Conservation (phyloP, 2,797 vertebrate genomes). For the Pipistrellus nathusii region DNA sequence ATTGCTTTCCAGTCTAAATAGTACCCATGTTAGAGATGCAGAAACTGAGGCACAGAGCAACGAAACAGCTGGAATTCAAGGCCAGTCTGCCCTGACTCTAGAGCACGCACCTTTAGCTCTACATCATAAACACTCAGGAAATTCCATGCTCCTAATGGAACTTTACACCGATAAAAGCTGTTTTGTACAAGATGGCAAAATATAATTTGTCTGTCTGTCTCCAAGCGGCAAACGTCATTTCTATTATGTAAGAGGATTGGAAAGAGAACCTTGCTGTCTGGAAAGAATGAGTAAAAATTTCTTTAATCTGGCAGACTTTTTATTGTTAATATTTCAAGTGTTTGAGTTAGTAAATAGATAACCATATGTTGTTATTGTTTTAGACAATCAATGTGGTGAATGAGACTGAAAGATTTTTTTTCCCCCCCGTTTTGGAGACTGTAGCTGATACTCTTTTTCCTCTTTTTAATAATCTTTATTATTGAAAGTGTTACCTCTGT, state of each 20-base stretch:
- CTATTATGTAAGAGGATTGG: slow-evolving; percentile 66
- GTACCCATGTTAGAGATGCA: not conserved
- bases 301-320: slow-evolving; percentile 60
- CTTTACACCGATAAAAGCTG: not conserved
- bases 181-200: not conserved
- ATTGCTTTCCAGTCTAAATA: not conserved
- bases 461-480: no score
- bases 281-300: slow-evolving; percentile 69
- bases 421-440: no score
- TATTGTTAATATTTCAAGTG: slow-evolving; percentile 50
- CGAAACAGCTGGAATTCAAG: not conserved
- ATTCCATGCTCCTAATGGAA: not conserved
- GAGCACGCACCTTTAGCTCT: not conserved
- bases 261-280: slow-evolving; percentile 63
- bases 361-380: not conserved
- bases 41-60: not conserved
- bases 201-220: slow-evolving; percentile 41
- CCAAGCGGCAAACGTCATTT: slow-evolving; percentile 11
- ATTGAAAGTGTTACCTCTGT: no score
- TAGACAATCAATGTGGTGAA: not conserved
- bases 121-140: not conserved
- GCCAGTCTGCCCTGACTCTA: not conserved
- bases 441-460: no score
- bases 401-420: not conserved
- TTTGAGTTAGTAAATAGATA: slow-evolving; percentile 40